Base-by-base conservation (phyloP, 2,113 vertebrate species). In the Trematocara unimaculatum region DNA sequence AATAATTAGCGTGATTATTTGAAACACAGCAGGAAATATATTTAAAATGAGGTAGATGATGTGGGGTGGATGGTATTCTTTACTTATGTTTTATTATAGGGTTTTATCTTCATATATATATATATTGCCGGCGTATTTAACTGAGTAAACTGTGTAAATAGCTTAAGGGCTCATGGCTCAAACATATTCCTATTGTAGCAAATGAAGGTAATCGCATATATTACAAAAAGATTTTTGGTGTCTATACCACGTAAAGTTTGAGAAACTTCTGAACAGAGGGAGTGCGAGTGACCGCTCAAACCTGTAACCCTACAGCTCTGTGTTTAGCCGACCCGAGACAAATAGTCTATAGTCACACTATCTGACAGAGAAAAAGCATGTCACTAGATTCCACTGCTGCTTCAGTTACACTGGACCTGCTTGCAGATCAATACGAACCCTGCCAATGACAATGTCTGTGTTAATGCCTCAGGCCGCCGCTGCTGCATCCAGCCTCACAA, bases 371-470 rank as follows among this genome's bases (percentile, higher is more conserved):
- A 88, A 88, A 84, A 89, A 90, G 86, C 83, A 84, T 49, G 88
- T 74, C 86, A 72, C 87, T 81, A 49, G 74, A 91, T 87, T 88
- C 84, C 82, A 79, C 85, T 82, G 82, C 72, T 11, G 90, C 77
- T 90, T 93, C 56, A 45, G 88, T 95, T 93, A 92, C 92, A 92
- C 62, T 35, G 92, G 35, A 60, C 91, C 51, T 53, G 62, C 87
- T 91, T 78, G 67, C 88, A 84, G 88, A 94, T 94, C 93, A 87
- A 94, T 93, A 91, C 7, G 4, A 87, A 87, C 45, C 51, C 90
- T 94, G 93, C 86, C 93, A 91, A 87, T 91, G 87, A 82, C 89
- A 86, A 90, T 91, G 87, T 90, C 92, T 87, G 83, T 87, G 86
- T 89, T 92, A 87, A 88, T 87, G 88, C 90, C 80, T 92, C 82